Evolutionary conservation across 2,888 invertebrate genomes (phyloP), one percentile per base, ranked within the genome.

Genomic region (Dynastes grantii): DNA sequence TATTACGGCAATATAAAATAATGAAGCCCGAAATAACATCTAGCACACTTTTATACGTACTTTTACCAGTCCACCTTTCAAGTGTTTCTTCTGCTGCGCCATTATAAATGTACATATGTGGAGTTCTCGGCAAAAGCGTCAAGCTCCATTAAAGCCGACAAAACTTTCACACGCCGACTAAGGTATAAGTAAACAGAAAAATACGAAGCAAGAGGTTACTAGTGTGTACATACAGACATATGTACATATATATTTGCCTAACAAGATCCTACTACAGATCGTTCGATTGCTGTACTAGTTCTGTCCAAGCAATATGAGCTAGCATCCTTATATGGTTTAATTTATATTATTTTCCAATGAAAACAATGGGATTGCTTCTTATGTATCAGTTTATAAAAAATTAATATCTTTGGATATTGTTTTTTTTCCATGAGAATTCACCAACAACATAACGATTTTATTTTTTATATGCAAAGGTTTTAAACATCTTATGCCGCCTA

Each of bases 81-180:
- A 16, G n/a, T 16, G n/a, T 53, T 53, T 53, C 16, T 53, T 16
- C 16, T 16, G 13, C n/a, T n/a, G 16, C 29, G 1, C 29, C 68
- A 70, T 51, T 55, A 55, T 29, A 71, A 71, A 55, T 40, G 55
- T 32, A 55, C 55, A 16, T 58, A 55, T 71, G 55, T 55, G 55
- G 55, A 71, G 32, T 71, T 71, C 29, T 71, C 16, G n/a, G 37
- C 71, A 71, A 71, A 55, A 71, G 55, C 71, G 65, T 65, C 45
- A 45, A 65, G 65, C 65, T 65, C 65, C 32, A 71, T 71, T 71
- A 55, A 71, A 68, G 37, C 40, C 55, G 32, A 58, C 53, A n/a
- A 58, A 71, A 71, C 71, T 71, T 71, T 71, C 71, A 71, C 71
- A 71, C 71, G 27, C 68, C 68, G 37, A 55, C 71, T 58, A 58